Evolutionary conservation across 1,140 invertebrate genomes (phyloP), one percentile per base, ranked within the genome.

Genomic region (Subanguina moxae): DNA sequence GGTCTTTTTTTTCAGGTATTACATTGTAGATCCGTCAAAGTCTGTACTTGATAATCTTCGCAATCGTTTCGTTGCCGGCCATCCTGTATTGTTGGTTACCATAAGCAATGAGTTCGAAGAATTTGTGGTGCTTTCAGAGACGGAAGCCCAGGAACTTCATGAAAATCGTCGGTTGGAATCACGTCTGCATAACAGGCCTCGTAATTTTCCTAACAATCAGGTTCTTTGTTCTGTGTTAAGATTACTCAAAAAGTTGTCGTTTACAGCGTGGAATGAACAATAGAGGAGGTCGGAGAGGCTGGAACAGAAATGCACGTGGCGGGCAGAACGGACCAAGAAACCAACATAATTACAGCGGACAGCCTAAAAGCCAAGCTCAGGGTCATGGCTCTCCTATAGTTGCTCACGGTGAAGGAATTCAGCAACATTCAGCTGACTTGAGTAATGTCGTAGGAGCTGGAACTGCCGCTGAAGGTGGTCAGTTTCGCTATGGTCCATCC

Each of bases 31-130:
- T 42, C 48, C 21, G 19, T 30, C 52, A 25, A 70, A 61, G 43
- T 70, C 28, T 25, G 43, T 72, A 17, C 46, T 72, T 38, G 71
- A 66, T 15, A 72, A 72, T 58, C 45, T 72, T 7, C 72, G 72
- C 3, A 72, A 72, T 38, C 71, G 71, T 15, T 46, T 62, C 17
- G 73, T 72, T 15, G 3, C 25, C 43, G 71, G 71, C 23, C 66
- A 75, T 69, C 71, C 71, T 13, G 58, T 74, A 19, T 48, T 70
- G n/a, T 1, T 70, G 23, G 71, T 70, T 25, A 43, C 58, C 0
- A 25, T 75, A 21, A 56, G 38, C 71, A 74, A 45, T 21, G 68
- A 70, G 23, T 52, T 52, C 23, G 48, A 52, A 8, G 48, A 52
- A 19, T 52, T 52, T 25, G 48, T 21, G 23, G 23, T 52, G n/a